Base-by-base conservation (phyloP, 2,113 vertebrate genomes). In the Tautogolabrus adspersus region DNA sequence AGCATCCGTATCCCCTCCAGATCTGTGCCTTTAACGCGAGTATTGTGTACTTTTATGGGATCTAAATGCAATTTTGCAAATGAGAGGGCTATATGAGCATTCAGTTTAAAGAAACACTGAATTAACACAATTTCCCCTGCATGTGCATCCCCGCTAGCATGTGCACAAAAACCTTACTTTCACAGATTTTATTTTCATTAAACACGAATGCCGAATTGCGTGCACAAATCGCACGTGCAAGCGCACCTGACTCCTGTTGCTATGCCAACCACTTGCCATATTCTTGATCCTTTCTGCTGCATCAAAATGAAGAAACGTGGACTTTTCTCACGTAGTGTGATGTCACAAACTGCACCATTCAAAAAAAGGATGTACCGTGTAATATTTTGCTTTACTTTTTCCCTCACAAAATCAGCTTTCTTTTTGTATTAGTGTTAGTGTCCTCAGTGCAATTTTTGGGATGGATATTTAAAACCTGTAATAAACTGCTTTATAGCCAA, bases 221-320 rank as follows among this genome's bases (percentile, higher is more conserved):
- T 13, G 73, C 64, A 57, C 40, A 52, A 57, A n/a, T n/a, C 56
- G 73, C 80, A 87, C 78, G 62, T 86, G 77, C 81, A 16, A 8
- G 75, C 63, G 15, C 89, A 65, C 89, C 87, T 88, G 87, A 87
- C 79, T 83, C 66, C 70, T 79, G 93, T 94, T 91, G 81, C 85
- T 88, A 92, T 93, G 91, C 66, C 91, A 83, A 92, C 92, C 55
- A 72, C 71, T 86, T 49, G 63, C 84, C 56, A 67, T 75, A 11
- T 58, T 80, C 81, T 85, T 21, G 59, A 56, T 78, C 72, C 12
- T n/a, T 63, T 61, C 54, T 58, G 13, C 63, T 57, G 71, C 77
- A 63, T 67, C 46, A 56, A 66, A 58, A 62, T 26, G 23, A 58
- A 55, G 37, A 75, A 68, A 69, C 58, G 60, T 64, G 60, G 79